Base-by-base conservation (phyloP, 2,113 vertebrate genomes). In the Eulacestoma nigropectus region DNA sequence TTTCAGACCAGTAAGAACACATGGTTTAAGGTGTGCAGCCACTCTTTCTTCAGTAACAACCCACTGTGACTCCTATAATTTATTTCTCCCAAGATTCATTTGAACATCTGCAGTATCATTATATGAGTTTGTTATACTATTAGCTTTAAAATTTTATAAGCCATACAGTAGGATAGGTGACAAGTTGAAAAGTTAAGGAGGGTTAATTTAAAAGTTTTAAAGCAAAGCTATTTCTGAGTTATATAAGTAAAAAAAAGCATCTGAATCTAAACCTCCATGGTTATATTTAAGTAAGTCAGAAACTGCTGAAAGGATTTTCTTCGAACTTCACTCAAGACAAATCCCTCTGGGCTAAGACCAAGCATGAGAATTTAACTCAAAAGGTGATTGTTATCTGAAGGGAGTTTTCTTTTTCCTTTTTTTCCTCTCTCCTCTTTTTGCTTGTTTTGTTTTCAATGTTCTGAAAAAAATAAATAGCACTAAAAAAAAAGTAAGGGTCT, bases 131-230 rank as follows among this genome's bases (percentile, higher is more conserved):
- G 93, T 97, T 96, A 95, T 87, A 97, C 95, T 95, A 83, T 96
- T 97, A 93, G 74, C 92, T 97, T 97, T 96, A 98, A 98, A 97
- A 96, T 97, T 97, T 97, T 96, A 97, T 94, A 97, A 96, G 94
- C 83, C 83, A 75, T 96, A 92, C 84, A 96, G 95, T 93, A 94
- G 95, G 92, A 96, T 94, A 97, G 96, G 96, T 94, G 95, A 97
- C 96, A 96, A 97, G 89, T 94, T 97, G 87, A 97, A 97, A 97
- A 96, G 87, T 94, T 91, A 97, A 96, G 84, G 91, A 84, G 84
- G 91, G 96, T 96, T 95, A 91, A 97, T 96, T 97, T 95, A 95
- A 93, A 96, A 96, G 91, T 97, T 97, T 96, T 96, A 97, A 97
- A 97, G 96, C 88, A 94, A 97, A 94, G 95, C 89, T 87, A 79